phyloP scores from a whole-genome alignment of 2,113 vertebrate species.

The Mirounga angustirostris region DNA sequence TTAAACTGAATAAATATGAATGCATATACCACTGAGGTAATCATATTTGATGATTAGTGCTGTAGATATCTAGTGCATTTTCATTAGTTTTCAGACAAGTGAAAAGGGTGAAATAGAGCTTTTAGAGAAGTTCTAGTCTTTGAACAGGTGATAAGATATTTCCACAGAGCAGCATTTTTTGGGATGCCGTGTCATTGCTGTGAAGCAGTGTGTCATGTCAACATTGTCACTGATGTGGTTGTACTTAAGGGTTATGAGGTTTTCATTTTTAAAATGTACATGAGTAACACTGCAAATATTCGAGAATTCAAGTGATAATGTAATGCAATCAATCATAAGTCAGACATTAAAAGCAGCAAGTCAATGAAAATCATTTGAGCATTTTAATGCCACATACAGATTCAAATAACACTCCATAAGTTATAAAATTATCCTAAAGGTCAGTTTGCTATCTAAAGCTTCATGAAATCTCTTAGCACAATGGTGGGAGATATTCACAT shows the following conservation, averaged over 20 bases:
- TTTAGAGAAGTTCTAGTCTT: background rate
- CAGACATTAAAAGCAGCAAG: constrained; percentile 2
- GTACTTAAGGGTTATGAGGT: background rate
- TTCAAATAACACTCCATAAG: constrained; percentile 9
- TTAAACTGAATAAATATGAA: background rate
- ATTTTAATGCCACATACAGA: constrained; percentile 38
- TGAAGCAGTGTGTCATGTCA: background rate
- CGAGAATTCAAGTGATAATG: background rate
- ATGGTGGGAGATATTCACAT: background rate
- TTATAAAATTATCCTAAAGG: constrained; percentile 3
- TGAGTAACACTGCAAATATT: background rate
- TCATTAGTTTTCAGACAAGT: background rate
- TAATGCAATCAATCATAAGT: background rate
- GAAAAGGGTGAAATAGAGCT: background rate
- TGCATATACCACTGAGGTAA: background rate
- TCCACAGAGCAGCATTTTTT: background rate
- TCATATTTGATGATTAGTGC: background rate
- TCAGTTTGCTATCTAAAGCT: background rate
- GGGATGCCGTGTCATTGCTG: background rate
- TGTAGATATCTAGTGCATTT: background rate
- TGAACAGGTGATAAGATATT: constrained; percentile 20
- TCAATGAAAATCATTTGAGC: constrained; percentile 38
- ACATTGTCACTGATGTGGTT: background rate
- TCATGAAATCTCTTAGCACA: background rate
- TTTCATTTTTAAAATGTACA: background rate